These are phyloP conservation scores for Pollenia angustigena DNA, from an alignment of 2,888 invertebrate species.

Conservation along the genomic window DNA sequence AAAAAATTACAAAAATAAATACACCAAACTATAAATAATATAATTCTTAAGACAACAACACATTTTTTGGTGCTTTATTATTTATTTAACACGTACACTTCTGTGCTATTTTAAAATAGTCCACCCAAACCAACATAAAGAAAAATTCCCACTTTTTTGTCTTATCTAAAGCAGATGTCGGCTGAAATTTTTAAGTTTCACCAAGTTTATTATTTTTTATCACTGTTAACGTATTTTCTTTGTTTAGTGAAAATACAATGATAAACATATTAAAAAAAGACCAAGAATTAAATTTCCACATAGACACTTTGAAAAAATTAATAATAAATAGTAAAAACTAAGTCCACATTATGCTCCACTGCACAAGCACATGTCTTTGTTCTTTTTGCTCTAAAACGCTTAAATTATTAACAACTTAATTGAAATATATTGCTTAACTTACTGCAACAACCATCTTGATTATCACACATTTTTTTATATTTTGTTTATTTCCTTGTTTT, in stretches of 20 bases:
- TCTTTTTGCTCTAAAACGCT: neutral
- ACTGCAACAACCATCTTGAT: constrained; percentile 71
- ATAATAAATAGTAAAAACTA: neutral
- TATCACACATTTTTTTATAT: constrained; percentile 71
- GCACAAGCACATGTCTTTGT: constrained; percentile 44
- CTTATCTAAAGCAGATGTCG: constrained; percentile 32
- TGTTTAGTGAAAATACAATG: constrained; percentile 2
- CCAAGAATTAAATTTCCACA: constrained; percentile 3
- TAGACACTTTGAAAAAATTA: neutral
- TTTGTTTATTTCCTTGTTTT: constrained; percentile 23
- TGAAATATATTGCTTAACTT: constrained; percentile 58
- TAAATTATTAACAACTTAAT: neutral
- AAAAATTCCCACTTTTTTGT: neutral
- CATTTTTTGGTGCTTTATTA: neutral
- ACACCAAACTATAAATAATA: neutral
- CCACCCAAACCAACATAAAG: neutral
- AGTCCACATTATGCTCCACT: neutral
- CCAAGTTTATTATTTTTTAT: constrained; percentile 8
- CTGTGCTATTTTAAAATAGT: neutral
- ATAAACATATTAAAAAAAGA: neutral
- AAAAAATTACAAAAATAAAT: neutral
- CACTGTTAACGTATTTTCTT: constrained; percentile 15
- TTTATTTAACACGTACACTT: constrained; percentile 9
- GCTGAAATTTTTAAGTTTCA: constrained; percentile 14
- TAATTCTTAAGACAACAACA: neutral